A percentile compares a stretch with the other conserved stretches of the same genome.
Evolutionary conservation across 2,113 vertebrate genomes (phyloP).

Genomic region (Tichodroma muraria): DNA sequence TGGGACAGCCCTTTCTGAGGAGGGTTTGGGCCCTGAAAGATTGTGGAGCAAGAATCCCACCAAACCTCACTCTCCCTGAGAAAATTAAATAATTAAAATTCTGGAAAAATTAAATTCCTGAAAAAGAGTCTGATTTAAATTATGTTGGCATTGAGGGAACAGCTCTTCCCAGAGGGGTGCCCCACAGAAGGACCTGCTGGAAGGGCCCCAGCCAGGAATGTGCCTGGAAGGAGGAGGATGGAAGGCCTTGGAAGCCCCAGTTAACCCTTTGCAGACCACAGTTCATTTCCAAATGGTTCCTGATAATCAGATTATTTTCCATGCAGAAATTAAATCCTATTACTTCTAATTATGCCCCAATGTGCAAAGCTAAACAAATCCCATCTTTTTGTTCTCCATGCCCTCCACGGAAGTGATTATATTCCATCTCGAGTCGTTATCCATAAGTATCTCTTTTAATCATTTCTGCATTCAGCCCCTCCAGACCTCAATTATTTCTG

Average conservation of each 20-base stretch:
- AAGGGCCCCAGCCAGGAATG: not conserved
- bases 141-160: not conserved
- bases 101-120: not conserved
- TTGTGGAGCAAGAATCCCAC: not conserved
- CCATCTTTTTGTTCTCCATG: not conserved
- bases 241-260: not conserved
- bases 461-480: constrained; percentile 38
- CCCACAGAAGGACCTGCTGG: not conserved
- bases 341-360: constrained; percentile 26
- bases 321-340: constrained; percentile 11
- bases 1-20: not conserved
- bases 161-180: not conserved
- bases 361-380: constrained; percentile 23
- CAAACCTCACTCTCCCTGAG: not conserved
- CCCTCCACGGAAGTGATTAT: constrained; percentile 38
- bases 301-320: constrained; percentile 22
- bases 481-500: constrained; percentile 56
- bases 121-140: not conserved
- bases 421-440: constrained; percentile 5
- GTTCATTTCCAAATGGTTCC: not conserved
- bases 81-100: not conserved
- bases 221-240: not conserved
- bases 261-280: not conserved
- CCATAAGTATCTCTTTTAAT: constrained; percentile 36
- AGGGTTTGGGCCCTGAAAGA: not conserved